Percentiles rank a stretch among this genome's conserved stretches.
Conservation (phyloP, 2,113 vertebrate species). For the Edolisoma coerulescens region DNA sequence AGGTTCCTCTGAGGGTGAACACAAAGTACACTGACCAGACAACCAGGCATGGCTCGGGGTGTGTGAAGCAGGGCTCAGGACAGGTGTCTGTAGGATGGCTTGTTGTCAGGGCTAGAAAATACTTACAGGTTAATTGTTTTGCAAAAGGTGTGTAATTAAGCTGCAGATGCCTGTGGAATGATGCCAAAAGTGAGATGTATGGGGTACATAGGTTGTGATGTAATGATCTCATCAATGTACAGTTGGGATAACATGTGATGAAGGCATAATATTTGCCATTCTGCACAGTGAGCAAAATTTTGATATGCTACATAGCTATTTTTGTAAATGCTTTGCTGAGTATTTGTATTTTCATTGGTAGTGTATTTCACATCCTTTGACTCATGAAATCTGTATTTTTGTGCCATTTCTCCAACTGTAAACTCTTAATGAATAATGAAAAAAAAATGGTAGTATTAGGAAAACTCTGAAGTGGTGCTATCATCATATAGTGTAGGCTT, state of each 20-base stretch:
- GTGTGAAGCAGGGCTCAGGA: neutral
- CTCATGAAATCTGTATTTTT: neutral
- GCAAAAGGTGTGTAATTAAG: neutral
- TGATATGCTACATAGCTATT: neutral
- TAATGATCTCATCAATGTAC: neutral
- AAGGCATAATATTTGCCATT: neutral
- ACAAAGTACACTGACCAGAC: rapidly evolving
- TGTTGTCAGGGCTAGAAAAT: neutral
- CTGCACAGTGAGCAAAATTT: neutral
- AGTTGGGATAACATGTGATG: neutral
- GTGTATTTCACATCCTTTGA: neutral
- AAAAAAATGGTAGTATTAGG: neutral
- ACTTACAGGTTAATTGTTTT: neutral
- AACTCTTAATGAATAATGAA: neutral
- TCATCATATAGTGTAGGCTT: neutral
- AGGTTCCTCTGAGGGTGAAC: neutral
- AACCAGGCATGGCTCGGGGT: rapidly evolving
- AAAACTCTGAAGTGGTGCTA: neutral
- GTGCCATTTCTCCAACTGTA: neutral
- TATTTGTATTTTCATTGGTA: neutral
- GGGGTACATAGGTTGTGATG: neutral
- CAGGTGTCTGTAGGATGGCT: neutral
- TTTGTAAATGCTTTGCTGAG: neutral
- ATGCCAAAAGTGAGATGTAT: neutral
- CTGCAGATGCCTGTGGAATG: neutral